Percentiles rank a stretch among this genome's conserved stretches.
Evolutionary conservation across 2,797 vertebrate species (phyloP).

Genomic region (Gobio occitaniae): DNA sequence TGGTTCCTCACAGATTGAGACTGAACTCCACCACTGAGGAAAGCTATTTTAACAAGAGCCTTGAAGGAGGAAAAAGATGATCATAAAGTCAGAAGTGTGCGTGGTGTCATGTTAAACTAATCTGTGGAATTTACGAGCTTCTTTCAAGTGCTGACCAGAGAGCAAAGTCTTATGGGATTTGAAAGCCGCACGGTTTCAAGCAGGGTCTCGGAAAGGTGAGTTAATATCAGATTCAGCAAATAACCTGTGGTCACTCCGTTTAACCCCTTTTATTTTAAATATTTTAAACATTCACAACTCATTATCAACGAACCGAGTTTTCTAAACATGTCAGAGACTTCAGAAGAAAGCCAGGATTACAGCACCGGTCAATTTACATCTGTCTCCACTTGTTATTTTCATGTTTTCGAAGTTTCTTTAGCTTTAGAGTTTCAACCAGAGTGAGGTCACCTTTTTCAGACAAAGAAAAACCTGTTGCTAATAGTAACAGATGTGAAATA

Average conservation of each 20-base stretch:
- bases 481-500: slow-evolving; percentile 34
- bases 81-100: slow-evolving; percentile 48
- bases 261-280: slow-evolving; percentile 44
- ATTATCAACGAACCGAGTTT: slow-evolving; percentile 40
- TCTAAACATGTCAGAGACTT: slow-evolving; percentile 52
- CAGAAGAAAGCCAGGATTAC: slow-evolving; percentile 45
- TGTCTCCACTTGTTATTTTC: slow-evolving; percentile 42
- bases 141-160: slow-evolving; percentile 54
- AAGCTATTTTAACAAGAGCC: slow-evolving; percentile 39
- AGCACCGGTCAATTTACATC: slow-evolving; percentile 39
- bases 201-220: slow-evolving; percentile 30
- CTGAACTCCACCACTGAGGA: slow-evolving; percentile 27
- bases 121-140: slow-evolving; percentile 51
- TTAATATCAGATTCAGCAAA: slow-evolving; percentile 49
- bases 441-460: slow-evolving; percentile 37
- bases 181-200: slow-evolving; percentile 30
- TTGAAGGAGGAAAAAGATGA: slow-evolving; percentile 41
- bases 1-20: slow-evolving; percentile 42
- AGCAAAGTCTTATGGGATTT: slow-evolving; percentile 51
- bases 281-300: slow-evolving; percentile 48
- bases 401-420: slow-evolving; percentile 23
- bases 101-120: slow-evolving; percentile 53
- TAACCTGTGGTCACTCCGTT: slow-evolving; percentile 37
- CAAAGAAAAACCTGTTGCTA: slow-evolving; percentile 29
- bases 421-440: slow-evolving; percentile 24